Conservation (phyloP, 2,888 invertebrate species). For the Taphrorychus bicolor region DNA sequence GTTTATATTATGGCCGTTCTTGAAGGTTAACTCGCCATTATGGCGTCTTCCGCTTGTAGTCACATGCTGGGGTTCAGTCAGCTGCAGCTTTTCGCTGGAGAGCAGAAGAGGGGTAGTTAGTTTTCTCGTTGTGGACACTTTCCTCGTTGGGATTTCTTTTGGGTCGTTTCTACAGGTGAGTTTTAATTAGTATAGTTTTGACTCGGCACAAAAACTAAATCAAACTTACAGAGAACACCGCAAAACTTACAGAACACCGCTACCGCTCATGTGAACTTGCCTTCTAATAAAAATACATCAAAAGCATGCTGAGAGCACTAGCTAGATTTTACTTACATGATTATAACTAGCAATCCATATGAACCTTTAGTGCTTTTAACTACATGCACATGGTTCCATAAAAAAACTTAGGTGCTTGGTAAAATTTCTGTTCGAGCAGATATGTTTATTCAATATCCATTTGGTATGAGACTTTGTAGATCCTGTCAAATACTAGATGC, state of each 20-base stretch:
- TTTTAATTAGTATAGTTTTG: neutral
- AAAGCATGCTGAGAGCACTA: neutral
- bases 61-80: constrained; percentile 21
- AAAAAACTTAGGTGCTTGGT: no score
- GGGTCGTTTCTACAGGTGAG: constrained; percentile 52
- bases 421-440: no score
- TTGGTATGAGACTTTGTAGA: no score
- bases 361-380: no score
- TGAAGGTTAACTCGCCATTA: constrained; percentile 19
- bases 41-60: constrained; percentile 21
- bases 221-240: neutral
- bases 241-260: no score
- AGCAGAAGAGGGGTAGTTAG: constrained; percentile 38
- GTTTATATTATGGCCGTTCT: constrained; percentile 28
- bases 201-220: no score
- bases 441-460: no score
- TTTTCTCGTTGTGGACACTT: constrained; percentile 43
- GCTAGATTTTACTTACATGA: no score
- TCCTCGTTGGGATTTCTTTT: constrained; percentile 45
- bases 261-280: neutral
- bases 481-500: no score
- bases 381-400: neutral
- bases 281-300: neutral
- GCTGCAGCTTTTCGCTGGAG: constrained; percentile 40
- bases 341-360: neutral